These are phyloP conservation scores for Drosophila nasuta DNA, from an alignment of 1,140 invertebrate species.

Conservation along the genomic window DNA sequence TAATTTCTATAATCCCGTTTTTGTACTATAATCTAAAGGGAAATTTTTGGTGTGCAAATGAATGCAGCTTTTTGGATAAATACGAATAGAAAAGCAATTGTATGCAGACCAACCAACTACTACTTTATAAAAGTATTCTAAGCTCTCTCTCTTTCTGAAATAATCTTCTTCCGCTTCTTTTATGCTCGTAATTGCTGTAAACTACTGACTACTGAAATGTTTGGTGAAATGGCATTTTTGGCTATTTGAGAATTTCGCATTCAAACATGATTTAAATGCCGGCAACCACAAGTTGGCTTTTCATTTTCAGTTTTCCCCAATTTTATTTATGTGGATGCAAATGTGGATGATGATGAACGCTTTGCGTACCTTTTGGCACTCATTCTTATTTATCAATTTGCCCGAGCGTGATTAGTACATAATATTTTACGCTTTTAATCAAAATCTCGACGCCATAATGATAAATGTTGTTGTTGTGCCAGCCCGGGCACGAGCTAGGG, in stretches of 20 bases:
- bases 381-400: constrained; percentile 30
- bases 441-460: constrained; percentile 66
- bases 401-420: constrained; percentile 44
- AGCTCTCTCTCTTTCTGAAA: constrained; percentile 8
- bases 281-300: not conserved
- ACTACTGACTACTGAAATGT: constrained; percentile 9
- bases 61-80: constrained; percentile 50
- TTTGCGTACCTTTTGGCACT: constrained; percentile 8
- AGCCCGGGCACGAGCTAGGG: constrained; percentile 31
- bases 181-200: constrained; percentile 28
- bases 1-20: constrained; percentile 60
- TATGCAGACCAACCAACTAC: not conserved
- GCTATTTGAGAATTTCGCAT: constrained; percentile 32
- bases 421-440: constrained; percentile 73
- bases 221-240: constrained; percentile 1
- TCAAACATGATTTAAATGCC: constrained; percentile 19
- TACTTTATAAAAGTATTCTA: constrained; percentile 9
- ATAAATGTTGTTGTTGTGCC: constrained; percentile 70
- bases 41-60: constrained; percentile 32
- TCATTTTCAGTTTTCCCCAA: constrained; percentile 4
- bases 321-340: not conserved
- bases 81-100: constrained; percentile 40
- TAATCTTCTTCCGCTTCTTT: constrained; percentile 12
- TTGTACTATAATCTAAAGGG: not conserved
- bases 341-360: not conserved